A percentile compares a stretch with the other conserved stretches of the same genome.
These are phyloP conservation scores for Nephotettix cincticeps DNA, from an alignment of 1,140 invertebrate species.

Conservation along the genomic window DNA sequence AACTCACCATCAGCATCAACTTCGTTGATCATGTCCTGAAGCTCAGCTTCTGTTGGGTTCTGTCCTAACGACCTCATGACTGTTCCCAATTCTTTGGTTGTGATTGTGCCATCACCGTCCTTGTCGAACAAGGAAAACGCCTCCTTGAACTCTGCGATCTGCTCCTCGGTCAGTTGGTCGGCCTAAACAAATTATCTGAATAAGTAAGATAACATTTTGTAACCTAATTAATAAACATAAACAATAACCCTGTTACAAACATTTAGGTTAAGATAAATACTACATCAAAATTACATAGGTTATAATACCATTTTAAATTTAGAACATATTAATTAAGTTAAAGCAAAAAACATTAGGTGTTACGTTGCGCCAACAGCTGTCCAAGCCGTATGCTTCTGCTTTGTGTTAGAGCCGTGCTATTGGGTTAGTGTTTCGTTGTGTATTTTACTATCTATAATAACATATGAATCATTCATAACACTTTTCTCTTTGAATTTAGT, in stretches of 20 bases:
- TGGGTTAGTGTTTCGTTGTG: no score
- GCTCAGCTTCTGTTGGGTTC: slow-evolving; percentile 98
- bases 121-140: slow-evolving; percentile 99
- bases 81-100: slow-evolving; percentile 98
- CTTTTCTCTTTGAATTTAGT: no score
- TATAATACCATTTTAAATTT: no score
- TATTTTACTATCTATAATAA: no score
- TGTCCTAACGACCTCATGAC: slow-evolving; percentile 98
- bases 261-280: no score
- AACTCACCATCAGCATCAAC: slow-evolving; percentile 97
- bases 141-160: slow-evolving; percentile 99
- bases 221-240: background rate
- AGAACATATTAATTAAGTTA: no score
- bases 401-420: no score
- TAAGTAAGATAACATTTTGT: slow-evolving; percentile 15
- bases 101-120: slow-evolving; percentile 99
- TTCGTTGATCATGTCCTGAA: slow-evolving; percentile 99
- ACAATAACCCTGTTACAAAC: background rate
- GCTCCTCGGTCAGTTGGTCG: slow-evolving; percentile 97
- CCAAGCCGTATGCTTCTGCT: no score
- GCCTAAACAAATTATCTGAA: slow-evolving; percentile 68
- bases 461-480: no score
- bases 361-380: no score
- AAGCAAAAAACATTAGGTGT: no score
- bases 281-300: no score